Conservation (phyloP, 2,113 vertebrate species). For the Beaufortia kweichowensis region DNA sequence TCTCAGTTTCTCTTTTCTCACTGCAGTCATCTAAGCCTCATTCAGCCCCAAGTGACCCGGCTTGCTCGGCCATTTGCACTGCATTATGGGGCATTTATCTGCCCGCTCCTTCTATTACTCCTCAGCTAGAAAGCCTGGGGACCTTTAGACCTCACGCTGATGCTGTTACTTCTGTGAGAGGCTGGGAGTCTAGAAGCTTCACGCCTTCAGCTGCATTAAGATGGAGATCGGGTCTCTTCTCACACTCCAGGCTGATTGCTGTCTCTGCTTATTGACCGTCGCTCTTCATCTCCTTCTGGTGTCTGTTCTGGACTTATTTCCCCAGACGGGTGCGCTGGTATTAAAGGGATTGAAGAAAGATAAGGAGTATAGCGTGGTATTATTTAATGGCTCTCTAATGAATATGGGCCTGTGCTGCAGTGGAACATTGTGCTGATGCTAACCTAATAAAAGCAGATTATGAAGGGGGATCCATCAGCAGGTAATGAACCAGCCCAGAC, state of each 20-base stretch:
- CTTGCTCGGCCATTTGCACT: slow-evolving; percentile 26
- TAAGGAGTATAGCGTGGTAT: slow-evolving; percentile 39
- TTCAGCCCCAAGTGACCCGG: slow-evolving; percentile 36
- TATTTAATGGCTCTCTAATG: slow-evolving; percentile 55
- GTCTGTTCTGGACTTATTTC: slow-evolving; percentile 54
- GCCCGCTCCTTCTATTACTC: slow-evolving; percentile 25
- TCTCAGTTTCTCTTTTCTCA: slow-evolving; percentile 19
- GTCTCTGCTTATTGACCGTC: slow-evolving; percentile 52
- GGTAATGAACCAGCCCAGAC: slow-evolving; percentile 59
- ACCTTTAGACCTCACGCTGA: slow-evolving; percentile 32
- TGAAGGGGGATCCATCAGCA: slow-evolving; percentile 57
- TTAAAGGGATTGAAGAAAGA: slow-evolving; percentile 30
- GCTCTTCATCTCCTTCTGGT: slow-evolving; percentile 31
- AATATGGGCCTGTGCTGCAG: slow-evolving; percentile 30
- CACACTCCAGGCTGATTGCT: slow-evolving; percentile 39
- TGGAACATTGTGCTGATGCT: slow-evolving; percentile 47
- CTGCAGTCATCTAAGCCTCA: slow-evolving; percentile 35
- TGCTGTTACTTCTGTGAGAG: slow-evolving; percentile 44
- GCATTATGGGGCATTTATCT: slow-evolving; percentile 49
- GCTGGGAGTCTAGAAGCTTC: slow-evolving; percentile 34
- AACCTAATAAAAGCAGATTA: slow-evolving; percentile 56
- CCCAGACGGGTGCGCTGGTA: slow-evolving; percentile 34
- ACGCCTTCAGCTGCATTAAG: slow-evolving; percentile 37
- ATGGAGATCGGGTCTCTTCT: slow-evolving; percentile 39
- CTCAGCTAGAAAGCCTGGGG: slow-evolving; percentile 21